Base-by-base conservation (phyloP, 1,140 invertebrate species). In the Acromyrmex echinatior region DNA sequence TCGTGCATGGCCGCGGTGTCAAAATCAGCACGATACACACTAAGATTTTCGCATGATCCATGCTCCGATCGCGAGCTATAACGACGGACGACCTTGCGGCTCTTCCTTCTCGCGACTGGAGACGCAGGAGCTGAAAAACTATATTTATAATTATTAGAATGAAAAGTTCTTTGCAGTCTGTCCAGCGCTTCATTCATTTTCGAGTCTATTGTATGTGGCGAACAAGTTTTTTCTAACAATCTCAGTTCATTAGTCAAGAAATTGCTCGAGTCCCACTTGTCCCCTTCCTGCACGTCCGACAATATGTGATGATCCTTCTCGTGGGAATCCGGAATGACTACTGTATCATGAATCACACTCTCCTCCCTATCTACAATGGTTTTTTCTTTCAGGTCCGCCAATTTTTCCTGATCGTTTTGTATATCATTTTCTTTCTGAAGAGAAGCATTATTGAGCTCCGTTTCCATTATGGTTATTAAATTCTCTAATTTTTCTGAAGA, bases 121-220 rank as follows among this genome's bases (percentile, higher is more conserved):
- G 95, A 95, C 3, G 92, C 76, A 2, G 95, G 95, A 16, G 92
- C 88, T 31, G 95, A 95, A 51, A 93, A 90, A 66, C 94, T 95
- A 25, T 93, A 91, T 71, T 93, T 93, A 73, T 95, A 94, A 49
- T 80, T 87, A 86, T 95, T 94, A 16, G 88, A 86, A 87, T 65
- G 39, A 25, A 68, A 45, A 56, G 31, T 71, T 49, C 21, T 70
- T 3, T 81, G 63, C 21, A 81, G 1, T 12, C 12, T 25, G 18
- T 81, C 21, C 31, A 80, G 28, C 1, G 12, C 31, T 2, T 81
- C 78, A 14, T 81, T 53, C 16, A 58, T 12, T 45, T 81, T 81
- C 31, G 31, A 3, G n/a, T 71, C 49, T 14, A 21, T 21, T 58
- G 18, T 71, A 51, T 25, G 66, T 18, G 63, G 68, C 49, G 53